Base-by-base conservation (phyloP, 1,140 invertebrate species). In the Coenobita brevimanus region DNA sequence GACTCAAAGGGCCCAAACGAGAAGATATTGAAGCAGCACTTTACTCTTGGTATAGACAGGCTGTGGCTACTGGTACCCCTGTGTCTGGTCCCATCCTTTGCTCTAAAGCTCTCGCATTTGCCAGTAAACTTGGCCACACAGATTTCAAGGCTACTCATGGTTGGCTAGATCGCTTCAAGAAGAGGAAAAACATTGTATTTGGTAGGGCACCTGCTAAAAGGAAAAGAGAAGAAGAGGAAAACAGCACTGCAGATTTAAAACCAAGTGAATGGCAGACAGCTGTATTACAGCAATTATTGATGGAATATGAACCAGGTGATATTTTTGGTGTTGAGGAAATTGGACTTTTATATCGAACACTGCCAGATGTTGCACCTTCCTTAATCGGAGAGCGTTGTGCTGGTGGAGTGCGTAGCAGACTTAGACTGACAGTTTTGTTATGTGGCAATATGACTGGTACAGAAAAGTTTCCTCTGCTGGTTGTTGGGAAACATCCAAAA, bases 81-180 rank as follows among this genome's bases (percentile, higher is more conserved):
- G 78, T 91, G 1, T 89, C 83, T 46, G 90, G 90, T 13, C 85
- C 89, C n/a, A 62, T 89, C 27, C 54, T 91, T 15, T 89, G 87
- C 75, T 62, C 80, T 15, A 90, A 91, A 84, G 89, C 89, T 15
- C 78, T 89, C 62, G 88, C 91, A 33, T 91, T 91, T 75, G 90
- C 90, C 27, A 73, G 82, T 43, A 79, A 85, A 46, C 84, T 91
- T 46, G 88, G 85, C 21, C 82, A 89, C 67, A 64, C 67, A n/a
- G 88, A 91, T 62, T 91, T 91, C 57, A 90, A 89, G 80, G 90
- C 90, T 75, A 86, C 87, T 27, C 90, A 85, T 81, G 91, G 90
- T n/a, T 91, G 91, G 91, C 57, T 91, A 27, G 88, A 91, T 46
- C 87, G 90, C 50, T 90, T 91, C 62, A 91, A 91, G 50, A 83